Conservation (phyloP, 2,113 vertebrate genomes). For the Oryzias javanicus region DNA sequence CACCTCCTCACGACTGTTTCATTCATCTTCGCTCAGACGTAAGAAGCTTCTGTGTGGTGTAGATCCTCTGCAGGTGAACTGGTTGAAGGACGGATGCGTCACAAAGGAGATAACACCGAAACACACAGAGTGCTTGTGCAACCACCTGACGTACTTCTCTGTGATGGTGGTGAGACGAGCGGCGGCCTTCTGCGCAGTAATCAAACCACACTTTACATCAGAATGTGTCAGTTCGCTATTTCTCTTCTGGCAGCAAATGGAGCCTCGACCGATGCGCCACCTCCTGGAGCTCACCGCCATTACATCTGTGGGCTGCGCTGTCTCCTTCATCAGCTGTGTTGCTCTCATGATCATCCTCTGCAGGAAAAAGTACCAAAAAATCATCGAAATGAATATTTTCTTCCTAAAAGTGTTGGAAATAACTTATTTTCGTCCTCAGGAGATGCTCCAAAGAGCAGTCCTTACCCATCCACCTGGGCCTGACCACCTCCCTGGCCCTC, state of each 20-base stretch:
- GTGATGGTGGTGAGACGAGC: constrained; percentile 74
- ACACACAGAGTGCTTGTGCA: constrained; percentile 70
- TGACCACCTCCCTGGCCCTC: constrained; percentile 61
- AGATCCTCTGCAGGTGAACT: constrained; percentile 66
- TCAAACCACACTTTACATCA: neutral
- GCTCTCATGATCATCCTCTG: constrained; percentile 64
- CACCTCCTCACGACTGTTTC: too few species aligned
- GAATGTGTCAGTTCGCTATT: neutral
- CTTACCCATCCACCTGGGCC: constrained; percentile 63
- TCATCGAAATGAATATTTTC: neutral
- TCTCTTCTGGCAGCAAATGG: constrained; percentile 51
- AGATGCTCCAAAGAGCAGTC: constrained; percentile 55
- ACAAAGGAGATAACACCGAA: constrained; percentile 12
- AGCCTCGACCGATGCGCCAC: constrained; percentile 62
- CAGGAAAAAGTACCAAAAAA: constrained; percentile 58
- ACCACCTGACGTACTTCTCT: constrained; percentile 78
- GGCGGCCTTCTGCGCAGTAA: neutral
- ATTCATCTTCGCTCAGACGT: accelerated
- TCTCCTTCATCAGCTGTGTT: constrained; percentile 71
- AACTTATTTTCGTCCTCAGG: neutral
- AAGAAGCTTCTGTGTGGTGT: neutral
- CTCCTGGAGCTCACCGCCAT: constrained; percentile 70
- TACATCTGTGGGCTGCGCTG: constrained; percentile 65
- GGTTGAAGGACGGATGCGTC: constrained; percentile 65
- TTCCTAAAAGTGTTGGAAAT: neutral